Evolutionary conservation across 2,797 vertebrate genomes (phyloP), one percentile per base, ranked within the genome.

Genomic region (Labeo calbasu): DNA sequence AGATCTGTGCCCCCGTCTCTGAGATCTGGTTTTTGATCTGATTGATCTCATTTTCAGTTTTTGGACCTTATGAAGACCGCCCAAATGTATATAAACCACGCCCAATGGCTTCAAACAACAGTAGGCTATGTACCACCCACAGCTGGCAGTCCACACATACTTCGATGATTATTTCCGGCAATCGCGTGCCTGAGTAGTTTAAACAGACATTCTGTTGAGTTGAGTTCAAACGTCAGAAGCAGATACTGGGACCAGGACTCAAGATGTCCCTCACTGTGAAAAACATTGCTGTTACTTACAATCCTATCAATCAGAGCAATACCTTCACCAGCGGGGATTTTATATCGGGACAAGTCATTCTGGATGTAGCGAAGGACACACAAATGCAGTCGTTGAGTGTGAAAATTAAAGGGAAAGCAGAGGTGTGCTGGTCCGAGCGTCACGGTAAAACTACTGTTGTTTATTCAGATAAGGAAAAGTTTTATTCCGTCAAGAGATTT

Each of bases 371-470:
- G 13, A 88, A 87, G n/a, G 77, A 92, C 11, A 90, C 79, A 23
- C 79, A 90, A 36, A 85, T 94, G 69, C 13, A 88, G 7, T 85
- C 84, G 3, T 79, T 95, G 23, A 69, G 32, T 15, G 75, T 94
- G 0, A 93, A 93, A 87, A 83, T 93, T 23, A 94, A 93, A 77
- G 94, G 94, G 7, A 93, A 94, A 79, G 92, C 92, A 0, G 3
- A 89, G 4, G 91, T 92, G 10, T 21, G 0, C 5, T 93, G 90
- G 91, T 86, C n/a, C 0, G 89, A 93, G 50, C 0, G 3, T 4
- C 3, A 89, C 15, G 87, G 89, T 28, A n/a, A 68, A 66, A 28
- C 6, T 0, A 5, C 21, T 0, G 6, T 86, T 2, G 53, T 15
- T 0, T 92, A 92, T 77, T 5, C 46, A 1, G 84, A 73, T 28